Evolutionary conservation across 2,113 vertebrate species (phyloP).

Genomic region (Pheucticus melanocephalus): DNA sequence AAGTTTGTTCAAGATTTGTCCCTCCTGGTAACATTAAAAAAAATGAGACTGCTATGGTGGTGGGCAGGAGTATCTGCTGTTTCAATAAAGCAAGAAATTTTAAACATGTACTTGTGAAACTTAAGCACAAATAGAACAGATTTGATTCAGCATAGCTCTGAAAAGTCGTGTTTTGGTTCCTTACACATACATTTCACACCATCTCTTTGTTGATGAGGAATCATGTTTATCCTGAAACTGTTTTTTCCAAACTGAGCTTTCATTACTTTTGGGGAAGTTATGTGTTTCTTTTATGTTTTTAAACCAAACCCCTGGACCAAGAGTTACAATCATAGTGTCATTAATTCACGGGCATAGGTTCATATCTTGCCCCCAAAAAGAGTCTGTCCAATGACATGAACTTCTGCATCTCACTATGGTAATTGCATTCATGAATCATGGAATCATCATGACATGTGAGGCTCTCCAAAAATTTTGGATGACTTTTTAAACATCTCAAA

Average conservation of each 20-base stretch:
- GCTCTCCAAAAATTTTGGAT: not conserved
- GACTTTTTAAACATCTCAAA: not conserved
- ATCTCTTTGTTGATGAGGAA: not conserved
- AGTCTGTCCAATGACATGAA: not conserved
- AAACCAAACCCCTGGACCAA: not conserved
- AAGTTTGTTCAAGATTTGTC: not conserved
- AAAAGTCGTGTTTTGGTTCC: not conserved
- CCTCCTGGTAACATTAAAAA: not conserved
- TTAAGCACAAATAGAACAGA: not conserved
- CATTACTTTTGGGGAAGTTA: not conserved
- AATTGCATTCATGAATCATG: not conserved
- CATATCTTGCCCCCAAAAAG: not conserved
- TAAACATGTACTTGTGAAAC: conserved; percentile 20
- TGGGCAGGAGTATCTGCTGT: conserved; percentile 6
- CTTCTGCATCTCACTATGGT: not conserved
- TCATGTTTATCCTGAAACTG: not conserved
- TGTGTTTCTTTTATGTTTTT: not conserved
- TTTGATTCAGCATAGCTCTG: not conserved
- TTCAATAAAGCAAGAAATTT: conserved; percentile 1
- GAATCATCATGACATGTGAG: not conserved
- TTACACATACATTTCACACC: not conserved
- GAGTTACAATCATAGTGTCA: not conserved
- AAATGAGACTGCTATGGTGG: not conserved
- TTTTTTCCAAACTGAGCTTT: not conserved
- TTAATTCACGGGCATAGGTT: not conserved